Base-by-base conservation (phyloP, 2,113 vertebrate species). In the Erythrolamprus reginae region DNA sequence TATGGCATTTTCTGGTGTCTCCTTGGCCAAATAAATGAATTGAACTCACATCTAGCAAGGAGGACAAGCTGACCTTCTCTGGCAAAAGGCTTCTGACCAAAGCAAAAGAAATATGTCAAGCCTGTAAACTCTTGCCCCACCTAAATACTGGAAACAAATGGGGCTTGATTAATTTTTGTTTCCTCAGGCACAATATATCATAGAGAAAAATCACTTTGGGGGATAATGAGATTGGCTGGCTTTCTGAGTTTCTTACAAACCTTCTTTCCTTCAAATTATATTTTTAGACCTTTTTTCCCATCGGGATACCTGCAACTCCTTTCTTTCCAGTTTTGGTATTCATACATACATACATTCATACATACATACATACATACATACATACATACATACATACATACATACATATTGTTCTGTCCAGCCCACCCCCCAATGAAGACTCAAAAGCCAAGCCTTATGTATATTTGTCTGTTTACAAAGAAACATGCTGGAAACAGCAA, bases 241-340 rank as follows among this genome's bases (percentile, higher is more conserved):
- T 19, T 38, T 50, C 3, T 10, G 47, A 17, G 42, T 83, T 0
- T 5, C 8, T 21, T 51, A 24, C 28, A 86, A 51, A 24, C 51
- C 47, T 24, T 51, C 21, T 42, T 48, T 58, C 13, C 45, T 87
- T 24, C 38, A 13, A 50, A 28, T 17, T 83, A 21, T 45, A 15
- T 47, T 58, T 70, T 56, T 84, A 82, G 88, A 38, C 24, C 26
- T 28, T 38, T 42, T 17, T 5, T 45, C 50, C 26, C 10, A 26
- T 65, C 5, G 12, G 77, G 65, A 93, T 45, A 45, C 45, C 99
- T 53, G 52, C 15, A 28, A 28, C 58, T 61, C 58, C 13, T 13
- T 65, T 65, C 61, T 33, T 70, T 33, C n/a, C n/a, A 70, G 61
- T 33, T 33, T 70, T 2, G 13, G 61, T 33, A 33, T 70, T 28